These are phyloP conservation scores for Clytia hemisphaerica DNA, from an alignment of 30 jellyfish, hydroid and myxozoan species.

Conservation along the genomic window DNA sequence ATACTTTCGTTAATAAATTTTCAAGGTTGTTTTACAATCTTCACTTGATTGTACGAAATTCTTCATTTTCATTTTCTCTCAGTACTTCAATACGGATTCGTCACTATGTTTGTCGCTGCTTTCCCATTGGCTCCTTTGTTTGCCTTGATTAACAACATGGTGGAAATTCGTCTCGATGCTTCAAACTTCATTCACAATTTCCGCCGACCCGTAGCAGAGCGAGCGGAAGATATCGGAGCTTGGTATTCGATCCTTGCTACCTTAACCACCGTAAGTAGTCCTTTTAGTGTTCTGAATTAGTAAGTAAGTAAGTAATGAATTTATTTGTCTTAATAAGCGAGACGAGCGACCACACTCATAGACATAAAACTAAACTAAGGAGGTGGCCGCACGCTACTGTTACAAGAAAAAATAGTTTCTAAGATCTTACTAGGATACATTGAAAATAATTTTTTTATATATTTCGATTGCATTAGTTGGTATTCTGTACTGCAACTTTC, in stretches of 20 bases:
- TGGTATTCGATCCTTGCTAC: slow-evolving; percentile 94
- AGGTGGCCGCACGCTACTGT: too few relatives aligned
- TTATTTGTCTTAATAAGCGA: too few relatives aligned
- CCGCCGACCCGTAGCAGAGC: slow-evolving; percentile 86
- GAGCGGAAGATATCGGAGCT: slow-evolving; percentile 99
- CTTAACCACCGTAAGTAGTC: slow-evolving; percentile 60
- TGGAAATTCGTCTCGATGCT: slow-evolving; percentile 86
- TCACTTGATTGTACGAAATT: not conserved
- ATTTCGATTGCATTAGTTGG: too few relatives aligned
- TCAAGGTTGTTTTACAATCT: not conserved
- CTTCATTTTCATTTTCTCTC: not conserved
- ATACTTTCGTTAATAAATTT: not conserved
- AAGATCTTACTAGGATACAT: too few relatives aligned
- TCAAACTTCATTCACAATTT: slow-evolving; percentile 63
- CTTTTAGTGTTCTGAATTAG: too few relatives aligned
- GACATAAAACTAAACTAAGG: too few relatives aligned
- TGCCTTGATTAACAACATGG: slow-evolving; percentile 83
- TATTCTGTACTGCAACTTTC: too few relatives aligned
- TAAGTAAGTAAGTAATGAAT: too few relatives aligned
- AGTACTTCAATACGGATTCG: slow-evolving; percentile 97
- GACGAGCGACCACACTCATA: too few relatives aligned
- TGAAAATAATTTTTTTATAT: too few relatives aligned
- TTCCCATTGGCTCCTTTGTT: slow-evolving; percentile 95
- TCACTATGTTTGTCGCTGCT: slow-evolving; percentile 98
- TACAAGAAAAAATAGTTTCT: too few relatives aligned